A percentile compares a stretch with the other conserved stretches of the same genome.
phyloP scores from a whole-genome alignment of 2,113 vertebrate species.

The Seriola quinqueradiata region DNA sequence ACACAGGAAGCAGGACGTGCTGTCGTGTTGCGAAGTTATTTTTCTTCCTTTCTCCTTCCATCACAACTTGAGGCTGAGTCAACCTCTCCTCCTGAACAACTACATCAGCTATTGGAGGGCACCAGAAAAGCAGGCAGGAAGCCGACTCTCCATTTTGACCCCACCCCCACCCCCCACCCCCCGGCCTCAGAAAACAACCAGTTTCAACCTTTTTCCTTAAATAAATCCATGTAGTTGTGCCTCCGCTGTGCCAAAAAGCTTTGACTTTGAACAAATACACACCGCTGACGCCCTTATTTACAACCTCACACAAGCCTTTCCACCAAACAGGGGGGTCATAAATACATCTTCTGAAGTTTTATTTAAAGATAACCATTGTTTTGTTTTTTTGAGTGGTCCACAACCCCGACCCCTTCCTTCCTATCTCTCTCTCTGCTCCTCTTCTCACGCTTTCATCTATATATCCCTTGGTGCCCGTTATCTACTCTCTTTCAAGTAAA shows the following conservation, averaged over 20 bases:
- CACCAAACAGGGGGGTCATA: constrained; percentile 44
- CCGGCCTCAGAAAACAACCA: constrained; percentile 31
- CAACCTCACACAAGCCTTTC: constrained; percentile 18
- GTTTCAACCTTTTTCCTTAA: constrained; percentile 39
- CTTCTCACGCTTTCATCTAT: constrained; percentile 69
- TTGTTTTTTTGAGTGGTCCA: constrained; percentile 54
- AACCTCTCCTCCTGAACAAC: constrained; percentile 11
- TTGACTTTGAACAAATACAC: constrained; percentile 44
- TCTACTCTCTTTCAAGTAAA: constrained; percentile 51
- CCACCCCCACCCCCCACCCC: neutral
- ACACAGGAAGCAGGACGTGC: constrained; percentile 86
- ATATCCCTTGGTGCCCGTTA: constrained; percentile 47
- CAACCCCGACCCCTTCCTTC: constrained; percentile 71
- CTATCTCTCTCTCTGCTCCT: constrained; percentile 64
- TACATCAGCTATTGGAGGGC: constrained; percentile 24
- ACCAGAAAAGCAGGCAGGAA: constrained; percentile 51
- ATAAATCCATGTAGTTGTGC: constrained; percentile 14
- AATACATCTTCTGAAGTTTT: constrained; percentile 69
- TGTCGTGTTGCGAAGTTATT: constrained; percentile 75
- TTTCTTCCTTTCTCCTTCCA: constrained; percentile 73
- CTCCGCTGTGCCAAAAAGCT: constrained; percentile 28
- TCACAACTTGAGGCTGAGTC: constrained; percentile 35
- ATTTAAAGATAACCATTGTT: constrained; percentile 77
- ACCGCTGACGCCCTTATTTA: constrained; percentile 7
- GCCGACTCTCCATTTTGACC: constrained; percentile 8